Percentiles rank a stretch among this genome's conserved stretches.
Conservation (phyloP, 2,113 vertebrate species). For the Thymallus thymallus region DNA sequence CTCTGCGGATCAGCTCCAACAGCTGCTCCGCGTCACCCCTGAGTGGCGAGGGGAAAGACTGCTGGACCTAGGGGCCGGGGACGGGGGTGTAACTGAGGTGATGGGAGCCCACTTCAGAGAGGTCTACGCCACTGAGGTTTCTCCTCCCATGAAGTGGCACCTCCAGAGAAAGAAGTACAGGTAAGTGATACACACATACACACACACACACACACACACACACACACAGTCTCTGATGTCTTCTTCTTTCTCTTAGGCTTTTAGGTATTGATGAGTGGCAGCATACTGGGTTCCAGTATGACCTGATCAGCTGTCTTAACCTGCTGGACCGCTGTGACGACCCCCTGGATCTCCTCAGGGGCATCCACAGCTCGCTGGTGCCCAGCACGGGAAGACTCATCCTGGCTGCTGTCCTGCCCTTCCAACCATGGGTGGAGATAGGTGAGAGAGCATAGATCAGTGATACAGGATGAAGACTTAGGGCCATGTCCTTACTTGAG, state of each 20-base stretch:
- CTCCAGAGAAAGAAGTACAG: slow-evolving; percentile 89
- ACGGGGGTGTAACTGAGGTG: slow-evolving; percentile 92
- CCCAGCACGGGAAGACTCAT: slow-evolving; percentile 87
- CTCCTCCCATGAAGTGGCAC: slow-evolving; percentile 95
- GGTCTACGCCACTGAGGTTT: slow-evolving; percentile 93
- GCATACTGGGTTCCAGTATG: slow-evolving; percentile 86
- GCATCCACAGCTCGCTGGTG: slow-evolving; percentile 85
- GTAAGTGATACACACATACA: slow-evolving; percentile 49
- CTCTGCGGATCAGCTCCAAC: slow-evolving; percentile 4
- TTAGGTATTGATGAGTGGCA: slow-evolving; percentile 94
- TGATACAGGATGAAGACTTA: too few species aligned
- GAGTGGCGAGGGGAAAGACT: slow-evolving; percentile 89
- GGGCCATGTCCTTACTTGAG: too few species aligned
- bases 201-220: neutral
- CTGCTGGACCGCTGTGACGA: slow-evolving; percentile 93
- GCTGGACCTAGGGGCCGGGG: slow-evolving; percentile 94
- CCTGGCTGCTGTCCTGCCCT: slow-evolving; percentile 90
- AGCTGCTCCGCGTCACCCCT: slow-evolving; percentile 61
- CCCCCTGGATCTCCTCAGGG: slow-evolving; percentile 84
- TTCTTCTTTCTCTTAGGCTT: slow-evolving; percentile 69
- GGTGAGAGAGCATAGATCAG: slow-evolving; percentile 73
- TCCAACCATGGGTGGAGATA: slow-evolving; percentile 92
- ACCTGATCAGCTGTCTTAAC: slow-evolving; percentile 97
- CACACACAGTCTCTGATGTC: neutral
- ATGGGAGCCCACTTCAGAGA: slow-evolving; percentile 92